Evolutionary conservation across 2,888 invertebrate species (phyloP).

Genomic region (Crossocerus cetratus): DNA sequence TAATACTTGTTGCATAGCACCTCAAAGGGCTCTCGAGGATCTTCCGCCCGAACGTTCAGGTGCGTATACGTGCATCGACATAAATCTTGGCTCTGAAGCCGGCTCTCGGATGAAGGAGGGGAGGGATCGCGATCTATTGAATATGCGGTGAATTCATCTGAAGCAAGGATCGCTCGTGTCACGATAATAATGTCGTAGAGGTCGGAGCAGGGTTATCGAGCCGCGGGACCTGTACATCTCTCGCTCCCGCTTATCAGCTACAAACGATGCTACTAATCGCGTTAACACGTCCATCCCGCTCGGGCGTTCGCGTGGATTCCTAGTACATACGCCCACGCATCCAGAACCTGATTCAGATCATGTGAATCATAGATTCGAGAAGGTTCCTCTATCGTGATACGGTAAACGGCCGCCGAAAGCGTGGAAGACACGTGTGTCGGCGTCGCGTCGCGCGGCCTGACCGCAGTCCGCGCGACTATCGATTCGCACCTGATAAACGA

Average conservation of each 20-base stretch:
- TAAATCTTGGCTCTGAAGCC: too few species aligned
- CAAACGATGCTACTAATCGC: constrained; percentile 5
- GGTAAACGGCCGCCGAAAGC: background rate
- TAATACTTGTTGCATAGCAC: too few species aligned
- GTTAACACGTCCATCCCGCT: constrained; percentile 23
- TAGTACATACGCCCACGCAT: constrained; percentile 15
- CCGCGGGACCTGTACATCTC: constrained; percentile 25
- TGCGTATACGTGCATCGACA: too few species aligned
- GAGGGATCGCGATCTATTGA: constrained; percentile 20
- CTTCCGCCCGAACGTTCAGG: too few species aligned
- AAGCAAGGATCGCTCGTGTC: constrained; percentile 45
- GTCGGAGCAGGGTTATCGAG: constrained; percentile 54
- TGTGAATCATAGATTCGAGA: constrained; percentile 33
- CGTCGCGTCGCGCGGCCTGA: too few species aligned
- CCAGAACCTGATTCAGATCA: constrained; percentile 28
- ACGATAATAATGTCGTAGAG: constrained; percentile 52
- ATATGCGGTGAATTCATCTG: background rate
- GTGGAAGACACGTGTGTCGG: too few species aligned
- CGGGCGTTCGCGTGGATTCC: constrained; percentile 16
- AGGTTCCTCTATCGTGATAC: background rate
- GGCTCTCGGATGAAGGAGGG: too few species aligned
- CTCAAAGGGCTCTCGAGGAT: too few species aligned
- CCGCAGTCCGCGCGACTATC: constrained; percentile 2
- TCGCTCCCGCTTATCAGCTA: constrained; percentile 19
- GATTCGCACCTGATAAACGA: background rate